Evolutionary conservation across 1,140 invertebrate species (phyloP).

Genomic region (Drosophila lacteicornis): DNA sequence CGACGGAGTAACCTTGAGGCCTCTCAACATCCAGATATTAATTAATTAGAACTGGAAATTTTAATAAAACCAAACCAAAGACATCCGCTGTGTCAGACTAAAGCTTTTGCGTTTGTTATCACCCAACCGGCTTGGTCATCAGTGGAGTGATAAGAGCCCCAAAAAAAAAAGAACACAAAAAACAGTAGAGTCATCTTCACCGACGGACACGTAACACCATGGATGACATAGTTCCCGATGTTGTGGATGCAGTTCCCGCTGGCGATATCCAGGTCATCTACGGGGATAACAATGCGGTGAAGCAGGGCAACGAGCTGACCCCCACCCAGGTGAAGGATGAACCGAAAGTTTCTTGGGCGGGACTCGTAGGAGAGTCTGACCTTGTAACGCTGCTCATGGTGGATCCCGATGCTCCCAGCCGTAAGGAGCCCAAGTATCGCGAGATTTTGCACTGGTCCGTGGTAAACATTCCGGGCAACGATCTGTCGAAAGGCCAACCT

Average conservation of each 20-base stretch:
- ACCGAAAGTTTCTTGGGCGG: slow-evolving; percentile 88
- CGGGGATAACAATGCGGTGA: slow-evolving; percentile 86
- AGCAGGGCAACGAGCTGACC: slow-evolving; percentile 91
- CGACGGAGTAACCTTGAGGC: slow-evolving; percentile 24
- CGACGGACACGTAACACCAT: slow-evolving; percentile 36
- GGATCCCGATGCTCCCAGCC: slow-evolving; percentile 96
- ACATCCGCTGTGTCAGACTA: slow-evolving; percentile 27
- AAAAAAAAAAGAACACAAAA: slow-evolving; percentile 1
- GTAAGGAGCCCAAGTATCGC: slow-evolving; percentile 90
- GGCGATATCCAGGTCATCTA: slow-evolving; percentile 87
- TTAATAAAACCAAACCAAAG: slow-evolving; percentile 28
- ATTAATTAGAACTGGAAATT: slow-evolving; percentile 65
- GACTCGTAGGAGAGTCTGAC: slow-evolving; percentile 82
- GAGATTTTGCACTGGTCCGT: slow-evolving; percentile 97
- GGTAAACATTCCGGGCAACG: slow-evolving; percentile 93
- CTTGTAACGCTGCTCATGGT: slow-evolving; percentile 93
- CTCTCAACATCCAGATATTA: slow-evolving; percentile 57
- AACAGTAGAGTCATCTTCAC: slow-evolving; percentile 22
- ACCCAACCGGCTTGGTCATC: slow-evolving; percentile 33
- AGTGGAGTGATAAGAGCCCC: slow-evolving; percentile 56
- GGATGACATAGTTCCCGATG: slow-evolving; percentile 86
- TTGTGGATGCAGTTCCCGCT: slow-evolving; percentile 86
- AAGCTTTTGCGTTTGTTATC: slow-evolving; percentile 44
- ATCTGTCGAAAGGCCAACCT: slow-evolving; percentile 90
- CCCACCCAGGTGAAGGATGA: slow-evolving; percentile 90